Evolutionary conservation across 2,113 vertebrate genomes (phyloP).

Genomic region (Ctenomys sociabilis): DNA sequence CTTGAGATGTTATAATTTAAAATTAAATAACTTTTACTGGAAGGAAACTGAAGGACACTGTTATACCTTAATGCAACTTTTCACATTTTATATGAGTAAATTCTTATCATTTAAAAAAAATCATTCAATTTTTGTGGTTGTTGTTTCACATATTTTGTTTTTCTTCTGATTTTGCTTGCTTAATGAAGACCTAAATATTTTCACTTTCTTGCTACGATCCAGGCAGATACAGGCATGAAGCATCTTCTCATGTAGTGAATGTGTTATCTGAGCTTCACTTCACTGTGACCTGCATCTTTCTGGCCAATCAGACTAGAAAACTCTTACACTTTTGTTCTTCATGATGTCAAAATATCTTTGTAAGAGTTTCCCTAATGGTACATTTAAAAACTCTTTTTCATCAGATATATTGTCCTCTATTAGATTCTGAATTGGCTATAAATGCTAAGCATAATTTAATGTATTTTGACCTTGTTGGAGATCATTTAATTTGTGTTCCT

Average conservation of each 20-base stretch:
- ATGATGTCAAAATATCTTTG: neutral
- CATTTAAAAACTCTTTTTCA: neutral
- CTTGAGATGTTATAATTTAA: slow-evolving; percentile 31
- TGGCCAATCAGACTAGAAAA: neutral
- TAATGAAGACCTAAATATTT: neutral
- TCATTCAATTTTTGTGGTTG: neutral
- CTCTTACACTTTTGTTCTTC: neutral
- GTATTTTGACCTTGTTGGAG: neutral
- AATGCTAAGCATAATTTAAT: neutral
- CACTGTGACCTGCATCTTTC: neutral
- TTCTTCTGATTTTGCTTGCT: neutral
- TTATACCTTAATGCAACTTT: slow-evolving; percentile 30
- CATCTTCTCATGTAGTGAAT: neutral
- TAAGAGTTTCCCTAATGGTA: neutral
- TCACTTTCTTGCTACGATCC: neutral
- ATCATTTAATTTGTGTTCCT: neutral
- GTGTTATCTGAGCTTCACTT: neutral
- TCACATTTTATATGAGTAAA: slow-evolving; percentile 1
- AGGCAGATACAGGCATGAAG: neutral
- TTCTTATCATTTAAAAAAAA: neutral
- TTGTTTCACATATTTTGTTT: neutral
- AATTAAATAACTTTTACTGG: neutral
- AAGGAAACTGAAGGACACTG: slow-evolving; percentile 48
- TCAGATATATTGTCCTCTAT: neutral
- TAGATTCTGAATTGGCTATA: neutral